Base-by-base conservation (phyloP, 2,888 invertebrate genomes). In the Pelosia muscerda region DNA sequence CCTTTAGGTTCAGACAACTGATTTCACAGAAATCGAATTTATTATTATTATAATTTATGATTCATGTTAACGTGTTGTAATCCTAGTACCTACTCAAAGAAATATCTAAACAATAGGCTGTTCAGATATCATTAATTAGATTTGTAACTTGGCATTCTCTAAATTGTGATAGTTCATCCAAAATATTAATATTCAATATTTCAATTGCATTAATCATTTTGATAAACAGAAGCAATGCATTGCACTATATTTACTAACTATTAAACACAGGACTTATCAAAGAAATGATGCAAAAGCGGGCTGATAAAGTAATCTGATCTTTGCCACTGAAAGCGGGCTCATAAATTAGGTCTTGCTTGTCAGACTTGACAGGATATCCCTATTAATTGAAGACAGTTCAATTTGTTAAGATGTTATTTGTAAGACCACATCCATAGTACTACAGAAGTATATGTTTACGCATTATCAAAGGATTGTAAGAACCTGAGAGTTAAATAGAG, bases 321-420 rank as follows among this genome's bases (percentile, higher is more conserved):
- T 49, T n/a, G 49, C 49, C 19, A 49, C 49, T 49, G 49, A n/a
- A n/a, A 49, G n/a, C 42, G n/a, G 49, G 49, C n/a, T 49, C 42
- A n/a, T 49, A 49, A 49, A 49, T 42, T 19, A 49, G 6, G n/a
- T 49, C 49, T 9, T n/a, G n/a, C 49, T 49, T 49, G 19, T n/a
- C 49, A 49, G 49, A n/a, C 49, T n/a, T 63, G 68, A 65, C 82
- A 81, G 84, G 85, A 84, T 72, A 72, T 85, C 82, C 85, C 84
- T 67, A 80, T 85, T 84, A 83, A 81, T 75, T 75, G 71, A 78
- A 80, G 72, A 72, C 75, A 73, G 74, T 77, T 74, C 73, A 76
- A 79, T 75, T 79, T 78, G 73, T 71, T 70, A 77, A 68, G 59
- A 71, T 73, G 71, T 59, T 55, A 66, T 64, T 74, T 31, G 31